Evolutionary conservation across 2,888 invertebrate species (phyloP), one percentile per base, ranked within the genome.

Genomic region (Meloe dianella): DNA sequence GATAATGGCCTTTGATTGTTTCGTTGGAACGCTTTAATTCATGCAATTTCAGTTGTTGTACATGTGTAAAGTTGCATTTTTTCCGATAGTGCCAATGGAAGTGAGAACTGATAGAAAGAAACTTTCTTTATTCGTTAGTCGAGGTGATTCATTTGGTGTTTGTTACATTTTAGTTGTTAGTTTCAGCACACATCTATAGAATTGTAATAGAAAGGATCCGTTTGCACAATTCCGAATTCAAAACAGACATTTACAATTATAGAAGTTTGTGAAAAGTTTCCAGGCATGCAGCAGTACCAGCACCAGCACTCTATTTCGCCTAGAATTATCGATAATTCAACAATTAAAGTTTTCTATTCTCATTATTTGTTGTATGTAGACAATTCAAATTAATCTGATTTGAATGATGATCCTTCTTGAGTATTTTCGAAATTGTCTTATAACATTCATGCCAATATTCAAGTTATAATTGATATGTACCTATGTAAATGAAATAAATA

Each of bases 181-280:
- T 47, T n/a, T 9, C 8, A 9, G 47, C 47, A 20, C 47, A 47
- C 20, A 10, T 47, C 47, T 47, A 47, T 47, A 20, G 47, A 47
- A 47, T 47, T 22, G 47, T 41, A 41, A 41, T 41, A 41, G 41
- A 41, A 41, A 41, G 47, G 20, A 47, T 47, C 47, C 47, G 7
- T 41, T 47, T 20, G 35, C 10, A 47, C 47, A 47, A 47, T 47
- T 47, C 47, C 47, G 47, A 47, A 47, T 47, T 47, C 47, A 47
- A 47, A 47, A 47, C 47, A 47, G 47, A 20, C 47, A 47, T 47
- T 47, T 47, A 47, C 47, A 47, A 47, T 47, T 47, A 47, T 47
- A 47, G 20, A 47, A 47, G 47, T 47, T 47, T 20, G 20, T 5
- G 47, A 41, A 41, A 41, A 41, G 41, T 41, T 41, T 17, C n/a